These are phyloP conservation scores for Sphaerodactylus townsendi DNA, from an alignment of 2,113 vertebrate genomes.

Conservation along the genomic window DNA sequence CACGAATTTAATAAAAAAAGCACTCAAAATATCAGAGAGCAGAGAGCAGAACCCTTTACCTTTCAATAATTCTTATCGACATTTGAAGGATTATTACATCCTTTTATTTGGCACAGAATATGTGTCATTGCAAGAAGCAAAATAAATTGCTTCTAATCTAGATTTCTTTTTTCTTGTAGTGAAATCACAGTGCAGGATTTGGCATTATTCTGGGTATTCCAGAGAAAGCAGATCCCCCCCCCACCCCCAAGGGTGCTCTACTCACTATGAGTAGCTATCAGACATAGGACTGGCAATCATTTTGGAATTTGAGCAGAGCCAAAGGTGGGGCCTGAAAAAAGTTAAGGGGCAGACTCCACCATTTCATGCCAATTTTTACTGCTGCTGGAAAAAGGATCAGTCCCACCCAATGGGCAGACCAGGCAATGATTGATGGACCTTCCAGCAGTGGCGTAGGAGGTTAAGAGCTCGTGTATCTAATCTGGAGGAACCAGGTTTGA, in stretches of 20 bases:
- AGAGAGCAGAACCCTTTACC: slow-evolving; percentile 34
- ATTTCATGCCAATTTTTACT: background rate
- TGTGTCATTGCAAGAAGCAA: slow-evolving; percentile 14
- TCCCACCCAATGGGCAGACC: no score
- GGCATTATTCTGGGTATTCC: background rate
- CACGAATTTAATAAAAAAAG: slow-evolving; percentile 55
- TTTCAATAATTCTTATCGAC: slow-evolving; percentile 61
- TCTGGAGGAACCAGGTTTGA: no score
- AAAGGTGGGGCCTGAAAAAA: background rate
- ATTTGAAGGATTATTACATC: slow-evolving; percentile 62
- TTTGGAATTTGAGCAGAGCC: background rate
- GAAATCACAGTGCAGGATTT: background rate
- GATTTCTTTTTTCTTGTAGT: slow-evolving; percentile 9
- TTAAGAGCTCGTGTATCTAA: no score
- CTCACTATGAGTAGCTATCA: no score
- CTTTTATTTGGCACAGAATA: background rate
- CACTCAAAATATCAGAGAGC: slow-evolving; percentile 37
- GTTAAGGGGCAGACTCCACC: background rate
- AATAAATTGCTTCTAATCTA: slow-evolving; percentile 19
- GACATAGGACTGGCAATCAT: no score
- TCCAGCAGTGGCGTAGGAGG: no score
- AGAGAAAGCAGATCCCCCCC: background rate
- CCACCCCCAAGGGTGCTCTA: no score
- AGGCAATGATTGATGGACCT: no score
- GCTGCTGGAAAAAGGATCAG: background rate